Conservation (phyloP, 2,797 vertebrate species). For the Chaetophractus vellerosus region DNA sequence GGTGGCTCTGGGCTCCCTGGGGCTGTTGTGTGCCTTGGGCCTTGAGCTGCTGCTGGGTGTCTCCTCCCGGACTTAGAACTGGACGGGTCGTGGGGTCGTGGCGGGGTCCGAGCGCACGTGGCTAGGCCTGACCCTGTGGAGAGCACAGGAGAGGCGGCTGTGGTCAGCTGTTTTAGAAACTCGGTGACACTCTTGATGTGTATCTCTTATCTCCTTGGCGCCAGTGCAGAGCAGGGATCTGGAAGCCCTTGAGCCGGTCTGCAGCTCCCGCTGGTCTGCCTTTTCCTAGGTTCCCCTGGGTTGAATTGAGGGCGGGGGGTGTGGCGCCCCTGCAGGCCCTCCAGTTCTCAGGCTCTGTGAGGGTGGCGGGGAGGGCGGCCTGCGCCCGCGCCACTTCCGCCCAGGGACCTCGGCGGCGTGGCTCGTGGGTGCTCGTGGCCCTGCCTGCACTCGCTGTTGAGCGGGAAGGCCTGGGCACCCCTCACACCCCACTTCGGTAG, state of each 20-base stretch:
- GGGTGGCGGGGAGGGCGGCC: background rate
- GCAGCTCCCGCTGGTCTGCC: background rate
- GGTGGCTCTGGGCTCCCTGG: background rate
- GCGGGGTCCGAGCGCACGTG: background rate
- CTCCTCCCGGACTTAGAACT: background rate
- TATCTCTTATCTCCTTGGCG: background rate
- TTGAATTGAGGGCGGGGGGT: background rate
- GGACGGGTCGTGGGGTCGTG: background rate
- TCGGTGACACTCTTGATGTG: background rate
- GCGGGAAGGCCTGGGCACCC: accelerated
- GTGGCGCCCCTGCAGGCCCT: accelerated
- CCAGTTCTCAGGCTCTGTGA: background rate
- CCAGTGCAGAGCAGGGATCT: background rate
- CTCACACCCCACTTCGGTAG: accelerated
- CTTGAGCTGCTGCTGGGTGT: background rate
- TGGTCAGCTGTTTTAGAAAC: conserved; percentile 35
- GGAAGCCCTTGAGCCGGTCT: background rate
- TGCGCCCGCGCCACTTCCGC: background rate
- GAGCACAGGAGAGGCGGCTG: background rate
- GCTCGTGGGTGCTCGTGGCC: background rate
- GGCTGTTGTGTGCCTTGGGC: too few relatives aligned
- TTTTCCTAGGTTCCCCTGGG: background rate
- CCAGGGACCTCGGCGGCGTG: background rate
- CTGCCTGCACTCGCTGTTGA: background rate
- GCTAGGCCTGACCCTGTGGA: background rate